These are phyloP conservation scores for Bubo bubo DNA, from an alignment of 2,113 vertebrate genomes.

Conservation along the genomic window DNA sequence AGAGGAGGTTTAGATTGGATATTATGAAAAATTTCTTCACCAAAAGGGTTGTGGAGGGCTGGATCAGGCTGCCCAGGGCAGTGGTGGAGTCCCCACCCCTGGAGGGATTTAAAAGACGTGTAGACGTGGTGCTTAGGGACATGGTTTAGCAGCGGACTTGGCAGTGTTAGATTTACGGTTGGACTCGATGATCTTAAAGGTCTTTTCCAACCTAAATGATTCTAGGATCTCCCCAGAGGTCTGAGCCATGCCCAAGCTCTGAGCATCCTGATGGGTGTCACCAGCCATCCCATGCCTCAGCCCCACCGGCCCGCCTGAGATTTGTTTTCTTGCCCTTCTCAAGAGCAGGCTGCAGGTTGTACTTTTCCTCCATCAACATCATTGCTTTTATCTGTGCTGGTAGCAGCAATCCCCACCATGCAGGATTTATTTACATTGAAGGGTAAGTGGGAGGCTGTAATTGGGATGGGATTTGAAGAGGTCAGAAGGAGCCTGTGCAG, in stretches of 20 bases:
- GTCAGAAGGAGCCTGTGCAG: constrained; percentile 32
- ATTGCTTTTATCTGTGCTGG: not conserved
- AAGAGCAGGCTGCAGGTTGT: not conserved
- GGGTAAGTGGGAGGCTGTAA: constrained; percentile 61
- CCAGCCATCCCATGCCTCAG: not conserved
- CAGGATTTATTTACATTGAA: constrained; percentile 55
- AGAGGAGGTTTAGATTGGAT: not conserved
- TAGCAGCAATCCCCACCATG: not conserved
- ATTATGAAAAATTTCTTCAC: not conserved
- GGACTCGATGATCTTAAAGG: not conserved
- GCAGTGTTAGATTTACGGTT: accelerated
- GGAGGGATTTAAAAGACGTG: accelerated
- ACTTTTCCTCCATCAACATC: not conserved
- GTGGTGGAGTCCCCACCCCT: not conserved
- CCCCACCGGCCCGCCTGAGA: accelerated
- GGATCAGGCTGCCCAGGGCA: not conserved
- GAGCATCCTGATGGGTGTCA: not conserved
- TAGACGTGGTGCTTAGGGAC: not conserved
- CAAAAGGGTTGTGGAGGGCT: accelerated
- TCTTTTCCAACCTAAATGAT: not conserved
- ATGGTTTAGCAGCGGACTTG: not conserved
- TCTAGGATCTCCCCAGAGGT: not conserved
- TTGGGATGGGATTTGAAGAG: constrained; percentile 63
- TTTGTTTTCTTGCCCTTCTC: not conserved
- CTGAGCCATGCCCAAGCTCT: not conserved